Percentiles rank a stretch among this genome's conserved stretches.
These are phyloP conservation scores for Temnothorax nylanderi DNA, from an alignment of 1,140 invertebrate species.

Conservation along the genomic window DNA sequence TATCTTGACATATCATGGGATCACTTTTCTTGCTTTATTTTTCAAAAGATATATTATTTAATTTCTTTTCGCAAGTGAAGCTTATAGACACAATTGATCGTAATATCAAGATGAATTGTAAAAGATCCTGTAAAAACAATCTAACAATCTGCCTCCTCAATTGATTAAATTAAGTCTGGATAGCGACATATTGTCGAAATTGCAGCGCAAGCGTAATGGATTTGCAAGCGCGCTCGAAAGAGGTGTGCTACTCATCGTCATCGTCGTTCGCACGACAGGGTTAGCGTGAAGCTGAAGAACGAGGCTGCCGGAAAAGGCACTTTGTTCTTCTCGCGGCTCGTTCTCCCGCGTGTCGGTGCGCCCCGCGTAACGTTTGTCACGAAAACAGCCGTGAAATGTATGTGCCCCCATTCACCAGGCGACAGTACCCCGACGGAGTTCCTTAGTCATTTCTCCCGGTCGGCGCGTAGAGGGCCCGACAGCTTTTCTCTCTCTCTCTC, in stretches of 20 bases:
- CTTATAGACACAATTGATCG: background rate
- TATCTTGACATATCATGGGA: background rate
- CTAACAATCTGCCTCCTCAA: background rate
- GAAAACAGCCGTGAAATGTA: slow-evolving; percentile 76
- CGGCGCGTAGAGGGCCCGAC: background rate
- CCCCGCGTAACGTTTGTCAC: slow-evolving; percentile 74
- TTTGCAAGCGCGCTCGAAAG: slow-evolving; percentile 33
- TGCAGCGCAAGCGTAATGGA: slow-evolving; percentile 38
- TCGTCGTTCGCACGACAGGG: slow-evolving; percentile 21
- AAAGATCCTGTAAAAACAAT: background rate
- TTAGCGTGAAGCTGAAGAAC: slow-evolving; percentile 48
- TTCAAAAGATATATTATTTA: background rate
- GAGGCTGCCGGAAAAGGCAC: slow-evolving; percentile 53
- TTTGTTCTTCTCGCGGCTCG: slow-evolving; percentile 72
- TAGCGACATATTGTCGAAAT: slow-evolving; percentile 10
- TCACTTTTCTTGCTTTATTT: background rate
- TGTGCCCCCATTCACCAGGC: slow-evolving; percentile 58
- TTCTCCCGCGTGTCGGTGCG: slow-evolving; percentile 66
- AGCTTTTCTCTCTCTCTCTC: background rate
- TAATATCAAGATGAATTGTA: background rate
- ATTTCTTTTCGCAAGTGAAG: background rate
- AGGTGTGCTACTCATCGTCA: slow-evolving; percentile 33
- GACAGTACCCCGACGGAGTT: slow-evolving; percentile 59
- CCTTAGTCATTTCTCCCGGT: slow-evolving; percentile 63
- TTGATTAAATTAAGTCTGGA: background rate